Percentiles rank a stretch among this genome's conserved stretches.
phyloP scores from a whole-genome alignment of 1,140 invertebrate species.

The Drosophila sucinea region DNA sequence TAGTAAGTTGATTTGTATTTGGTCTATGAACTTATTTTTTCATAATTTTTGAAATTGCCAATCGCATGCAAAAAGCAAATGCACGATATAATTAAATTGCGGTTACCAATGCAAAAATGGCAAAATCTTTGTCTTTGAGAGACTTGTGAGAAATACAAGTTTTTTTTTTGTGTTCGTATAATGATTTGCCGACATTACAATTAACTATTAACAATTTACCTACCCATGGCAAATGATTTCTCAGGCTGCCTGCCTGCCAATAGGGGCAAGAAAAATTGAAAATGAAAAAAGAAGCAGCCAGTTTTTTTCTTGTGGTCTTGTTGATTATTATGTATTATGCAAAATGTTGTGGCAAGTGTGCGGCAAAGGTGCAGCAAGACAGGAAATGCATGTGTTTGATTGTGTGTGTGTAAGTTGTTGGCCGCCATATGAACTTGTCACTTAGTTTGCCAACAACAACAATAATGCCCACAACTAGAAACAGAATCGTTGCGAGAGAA shows the following conservation, averaged over 20 bases:
- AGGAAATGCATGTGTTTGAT: slow-evolving; percentile 6
- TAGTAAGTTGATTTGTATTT: slow-evolving; percentile 10
- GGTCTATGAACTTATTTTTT: slow-evolving; percentile 1
- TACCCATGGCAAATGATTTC: slow-evolving; percentile 35
- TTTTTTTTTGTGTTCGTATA: slow-evolving; percentile 13
- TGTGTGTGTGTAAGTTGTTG: slow-evolving; percentile 8
- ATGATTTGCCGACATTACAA: slow-evolving; percentile 20
- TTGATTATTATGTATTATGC: slow-evolving; percentile 8
- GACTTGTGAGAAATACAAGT: slow-evolving; percentile 21
- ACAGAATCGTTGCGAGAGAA: neutral
- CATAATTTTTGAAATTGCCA: slow-evolving; percentile 23
- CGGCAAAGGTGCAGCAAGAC: slow-evolving; percentile 18
- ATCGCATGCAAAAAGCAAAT: slow-evolving; percentile 3
- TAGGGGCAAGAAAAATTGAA: neutral
- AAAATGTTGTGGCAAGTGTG: slow-evolving; percentile 13
- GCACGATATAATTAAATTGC: slow-evolving; percentile 33
- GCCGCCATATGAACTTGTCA: slow-evolving; percentile 41
- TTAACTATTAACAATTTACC: slow-evolving; percentile 33
- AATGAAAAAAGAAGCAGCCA: neutral
- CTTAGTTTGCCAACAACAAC: slow-evolving; percentile 26
- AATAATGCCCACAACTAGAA: slow-evolving; percentile 1
- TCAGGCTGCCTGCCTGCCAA: slow-evolving; percentile 43
- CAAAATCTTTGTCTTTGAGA: slow-evolving; percentile 10
- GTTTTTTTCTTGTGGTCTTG: slow-evolving; percentile 34
- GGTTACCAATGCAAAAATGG: slow-evolving; percentile 19